Conservation (phyloP, 2,113 vertebrate species). For the Falco punctatus region DNA sequence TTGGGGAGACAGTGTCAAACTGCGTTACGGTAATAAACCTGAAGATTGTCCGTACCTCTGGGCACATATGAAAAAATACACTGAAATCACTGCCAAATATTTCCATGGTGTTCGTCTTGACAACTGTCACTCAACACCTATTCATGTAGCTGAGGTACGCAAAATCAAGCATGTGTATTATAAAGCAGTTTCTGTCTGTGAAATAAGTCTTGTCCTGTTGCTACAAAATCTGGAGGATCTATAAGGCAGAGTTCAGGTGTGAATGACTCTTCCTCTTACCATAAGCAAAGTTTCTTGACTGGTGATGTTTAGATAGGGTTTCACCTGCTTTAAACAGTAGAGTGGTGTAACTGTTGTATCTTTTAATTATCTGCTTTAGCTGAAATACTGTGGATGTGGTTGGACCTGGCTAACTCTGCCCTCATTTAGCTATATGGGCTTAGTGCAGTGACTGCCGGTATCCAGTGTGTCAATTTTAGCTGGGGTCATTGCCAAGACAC, state of each 20-base stretch:
- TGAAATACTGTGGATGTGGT: neutral
- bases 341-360: neutral
- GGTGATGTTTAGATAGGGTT: neutral
- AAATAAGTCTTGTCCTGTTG: neutral
- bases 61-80: constrained; percentile 95
- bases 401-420: neutral
- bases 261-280: neutral
- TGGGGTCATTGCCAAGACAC: neutral
- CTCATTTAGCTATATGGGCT: accelerated
- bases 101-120: constrained; percentile 94
- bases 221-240: neutral
- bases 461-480: neutral
- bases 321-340: neutral
- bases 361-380: neutral
- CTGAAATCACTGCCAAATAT: constrained; percentile 89
- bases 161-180: neutral
- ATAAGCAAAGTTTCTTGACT: neutral
- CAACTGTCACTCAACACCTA: constrained; percentile 96
- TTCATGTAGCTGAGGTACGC: constrained; percentile 95
- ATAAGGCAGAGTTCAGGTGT: neutral
- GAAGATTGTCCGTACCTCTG: constrained; percentile 95
- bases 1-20: constrained; percentile 96
- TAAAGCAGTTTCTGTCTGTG: neutral
- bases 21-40: constrained; percentile 89
- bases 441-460: neutral